These are phyloP conservation scores for Orthosia gothica DNA, from an alignment of 2,888 invertebrate genomes.

Conservation along the genomic window DNA sequence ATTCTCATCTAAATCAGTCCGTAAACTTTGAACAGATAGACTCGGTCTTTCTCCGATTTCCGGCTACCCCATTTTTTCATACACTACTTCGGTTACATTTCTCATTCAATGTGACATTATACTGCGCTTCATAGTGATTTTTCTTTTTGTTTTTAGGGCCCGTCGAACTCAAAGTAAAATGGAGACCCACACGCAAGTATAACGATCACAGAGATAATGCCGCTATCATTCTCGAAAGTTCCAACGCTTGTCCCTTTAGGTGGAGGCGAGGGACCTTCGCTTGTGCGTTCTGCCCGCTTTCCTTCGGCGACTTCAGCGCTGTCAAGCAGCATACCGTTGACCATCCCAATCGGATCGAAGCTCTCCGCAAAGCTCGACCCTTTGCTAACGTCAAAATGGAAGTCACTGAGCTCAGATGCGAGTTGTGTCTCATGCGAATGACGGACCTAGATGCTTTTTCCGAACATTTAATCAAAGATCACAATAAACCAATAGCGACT, in stretches of 20 bases:
- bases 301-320: conserved; percentile 81
- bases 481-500: conserved; percentile 78
- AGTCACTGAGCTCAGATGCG: conserved; percentile 80
- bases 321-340: conserved; percentile 77
- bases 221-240: conserved; percentile 83
- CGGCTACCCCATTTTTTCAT: conserved; percentile 8
- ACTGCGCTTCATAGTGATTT: conserved; percentile 72
- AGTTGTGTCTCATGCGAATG: conserved; percentile 75
- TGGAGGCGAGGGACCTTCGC: conserved; percentile 84
- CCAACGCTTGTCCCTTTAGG: conserved; percentile 86
- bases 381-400: conserved; percentile 82
- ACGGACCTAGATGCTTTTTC: conserved; percentile 76
- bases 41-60: neutral
- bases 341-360: conserved; percentile 80
- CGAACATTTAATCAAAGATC: conserved; percentile 79
- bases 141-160: conserved; percentile 88
- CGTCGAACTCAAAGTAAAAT: conserved; percentile 77
- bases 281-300: conserved; percentile 82
- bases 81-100: neutral
- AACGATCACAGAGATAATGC: conserved; percentile 88
- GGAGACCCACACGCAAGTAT: conserved; percentile 84
- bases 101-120: conserved; percentile 11
- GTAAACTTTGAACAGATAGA: neutral
- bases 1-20: neutral
- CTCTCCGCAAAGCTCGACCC: conserved; percentile 74